These are phyloP conservation scores for Leptinotarsa tumamoca DNA, from an alignment of 2,888 invertebrate genomes.

Conservation along the genomic window DNA sequence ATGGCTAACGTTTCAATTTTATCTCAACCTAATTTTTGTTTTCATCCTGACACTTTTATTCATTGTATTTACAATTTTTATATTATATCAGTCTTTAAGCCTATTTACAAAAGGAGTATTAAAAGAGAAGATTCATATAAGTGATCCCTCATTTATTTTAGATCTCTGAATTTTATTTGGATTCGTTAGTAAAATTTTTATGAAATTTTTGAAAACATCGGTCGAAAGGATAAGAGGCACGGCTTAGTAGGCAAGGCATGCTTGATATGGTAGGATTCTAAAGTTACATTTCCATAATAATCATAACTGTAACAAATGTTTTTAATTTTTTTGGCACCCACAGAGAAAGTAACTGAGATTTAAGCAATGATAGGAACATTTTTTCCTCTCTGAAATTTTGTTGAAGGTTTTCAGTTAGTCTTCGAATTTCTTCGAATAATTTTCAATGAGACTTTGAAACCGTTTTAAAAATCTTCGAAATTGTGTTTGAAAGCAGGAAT, in stretches of 20 bases:
- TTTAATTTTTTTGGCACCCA: neutral
- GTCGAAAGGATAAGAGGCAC: constrained; percentile 54
- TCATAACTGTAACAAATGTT: neutral
- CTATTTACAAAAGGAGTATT: constrained; percentile 42
- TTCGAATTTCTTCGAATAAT: no score
- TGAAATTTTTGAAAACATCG: constrained; percentile 37
- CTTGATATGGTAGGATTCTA: constrained; percentile 59
- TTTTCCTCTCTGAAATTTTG: no score
- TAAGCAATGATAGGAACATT: neutral
- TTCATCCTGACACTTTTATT: neutral
- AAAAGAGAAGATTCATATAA: constrained; percentile 21
- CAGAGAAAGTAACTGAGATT: neutral
- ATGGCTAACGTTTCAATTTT: neutral
- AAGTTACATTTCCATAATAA: constrained; percentile 37
- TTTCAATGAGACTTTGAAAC: no score
- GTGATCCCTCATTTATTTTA: constrained; percentile 29
- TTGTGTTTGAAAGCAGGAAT: no score
- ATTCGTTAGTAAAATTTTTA: constrained; percentile 33
- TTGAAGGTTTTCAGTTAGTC: no score
- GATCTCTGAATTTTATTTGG: constrained; percentile 17
- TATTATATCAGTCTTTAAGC: constrained; percentile 52
- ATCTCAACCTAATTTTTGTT: constrained; percentile 12
- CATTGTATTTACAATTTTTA: constrained; percentile 35
- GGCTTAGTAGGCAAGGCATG: constrained; percentile 59
- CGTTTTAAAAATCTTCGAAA: no score